A percentile compares a stretch with the other conserved stretches of the same genome.
Conservation (phyloP, 2,797 vertebrate genomes). For the Sebastes wilsoni region DNA sequence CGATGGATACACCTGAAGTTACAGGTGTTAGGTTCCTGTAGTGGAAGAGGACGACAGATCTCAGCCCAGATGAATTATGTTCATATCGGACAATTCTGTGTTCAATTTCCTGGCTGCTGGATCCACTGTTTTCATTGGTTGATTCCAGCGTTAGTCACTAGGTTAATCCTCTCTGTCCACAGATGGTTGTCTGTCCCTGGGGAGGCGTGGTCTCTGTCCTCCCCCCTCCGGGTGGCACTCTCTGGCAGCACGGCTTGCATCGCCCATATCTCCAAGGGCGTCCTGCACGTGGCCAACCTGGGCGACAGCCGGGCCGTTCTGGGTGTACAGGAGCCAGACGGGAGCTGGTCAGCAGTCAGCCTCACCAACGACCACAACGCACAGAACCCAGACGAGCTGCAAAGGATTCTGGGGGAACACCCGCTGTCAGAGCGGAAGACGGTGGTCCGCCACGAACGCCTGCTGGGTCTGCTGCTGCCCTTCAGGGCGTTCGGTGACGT, state of each 20-base stretch:
- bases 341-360: conserved; percentile 63
- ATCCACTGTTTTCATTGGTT: background rate
- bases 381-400: conserved; percentile 71
- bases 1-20: too few species aligned
- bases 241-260: conserved; percentile 77
- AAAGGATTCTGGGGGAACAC: conserved; percentile 72
- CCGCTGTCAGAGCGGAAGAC: conserved; percentile 61
- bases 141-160: background rate
- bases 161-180: background rate
- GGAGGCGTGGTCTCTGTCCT: conserved; percentile 33
- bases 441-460: conserved; percentile 68
- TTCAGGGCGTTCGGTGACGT: conserved; percentile 77
- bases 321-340: conserved; percentile 63
- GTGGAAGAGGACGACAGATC: background rate
- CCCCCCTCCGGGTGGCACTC: conserved; percentile 71
- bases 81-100: background rate
- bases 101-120: background rate
- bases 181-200: conserved; percentile 46
- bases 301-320: conserved; percentile 78
- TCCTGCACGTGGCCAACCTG: conserved; percentile 75
- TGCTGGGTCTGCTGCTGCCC: conserved; percentile 76
- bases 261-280: conserved; percentile 52
- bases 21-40: too few species aligned
- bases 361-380: conserved; percentile 77
- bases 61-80: background rate